phyloP scores from a whole-genome alignment of 2,888 invertebrate species.

The Thereva nobilitata region DNA sequence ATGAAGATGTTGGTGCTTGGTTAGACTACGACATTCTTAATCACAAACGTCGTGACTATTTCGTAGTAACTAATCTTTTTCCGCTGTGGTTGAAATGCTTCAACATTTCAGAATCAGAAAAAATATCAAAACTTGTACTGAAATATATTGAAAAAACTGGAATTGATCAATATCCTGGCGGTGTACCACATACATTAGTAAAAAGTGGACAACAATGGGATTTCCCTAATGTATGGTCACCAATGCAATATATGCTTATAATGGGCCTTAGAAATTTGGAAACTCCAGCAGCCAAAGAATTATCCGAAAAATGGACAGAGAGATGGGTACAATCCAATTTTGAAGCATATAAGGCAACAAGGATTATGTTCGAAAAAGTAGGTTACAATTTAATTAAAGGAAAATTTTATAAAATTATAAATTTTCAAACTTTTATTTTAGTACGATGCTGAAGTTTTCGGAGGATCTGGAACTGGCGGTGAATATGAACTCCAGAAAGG shows the following conservation, averaged over 20 bases:
- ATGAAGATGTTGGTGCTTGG: conserved; percentile 84
- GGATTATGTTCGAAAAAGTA: conserved; percentile 85
- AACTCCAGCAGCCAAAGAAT: conserved; percentile 64
- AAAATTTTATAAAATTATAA: conserved; percentile 3
- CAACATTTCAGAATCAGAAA: conserved; percentile 62
- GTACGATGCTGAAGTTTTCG: conserved; percentile 67
- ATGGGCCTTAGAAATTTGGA: conserved; percentile 74
- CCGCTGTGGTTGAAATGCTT: conserved; percentile 83
- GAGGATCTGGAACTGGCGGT: conserved; percentile 80
- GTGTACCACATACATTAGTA: conserved; percentile 77
- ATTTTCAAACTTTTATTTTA: conserved; percentile 49
- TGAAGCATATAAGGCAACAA: conserved; percentile 70
- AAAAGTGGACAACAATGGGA: conserved; percentile 89
- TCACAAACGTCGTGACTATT: conserved; percentile 69
- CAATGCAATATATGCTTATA: conserved; percentile 82
- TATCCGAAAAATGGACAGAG: conserved; percentile 73
- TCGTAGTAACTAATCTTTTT: conserved; percentile 78
- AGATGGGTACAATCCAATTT: conserved; percentile 84
- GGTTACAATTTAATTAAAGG: conserved; percentile 36
- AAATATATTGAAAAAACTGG: conserved; percentile 71
- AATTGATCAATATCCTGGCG: conserved; percentile 69
- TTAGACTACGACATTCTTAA: conserved; percentile 80
- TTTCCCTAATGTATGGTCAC: conserved; percentile 94
- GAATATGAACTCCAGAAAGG: conserved; percentile 90
- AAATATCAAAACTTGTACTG: conserved; percentile 65